phyloP scores from a whole-genome alignment of 1,140 invertebrate species.

The Alviniconcha marisindica region DNA sequence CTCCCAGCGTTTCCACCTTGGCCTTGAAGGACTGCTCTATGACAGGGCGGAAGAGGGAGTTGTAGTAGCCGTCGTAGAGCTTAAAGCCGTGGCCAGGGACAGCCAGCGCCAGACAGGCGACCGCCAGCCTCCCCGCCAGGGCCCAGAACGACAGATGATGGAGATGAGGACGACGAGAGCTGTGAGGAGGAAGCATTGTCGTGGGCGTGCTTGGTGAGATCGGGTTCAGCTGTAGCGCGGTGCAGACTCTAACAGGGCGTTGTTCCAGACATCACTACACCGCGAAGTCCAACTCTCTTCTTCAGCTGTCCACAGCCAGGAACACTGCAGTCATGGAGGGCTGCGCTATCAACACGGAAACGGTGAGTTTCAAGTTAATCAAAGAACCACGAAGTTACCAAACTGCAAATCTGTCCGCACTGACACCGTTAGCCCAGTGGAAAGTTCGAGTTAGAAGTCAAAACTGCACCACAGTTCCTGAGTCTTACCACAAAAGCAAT shows the following conservation, averaged over 20 bases:
- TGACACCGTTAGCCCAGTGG: too few relatives aligned
- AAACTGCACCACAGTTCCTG: too few relatives aligned
- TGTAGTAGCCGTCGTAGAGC: conserved; percentile 41
- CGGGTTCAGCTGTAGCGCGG: not conserved
- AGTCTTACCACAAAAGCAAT: too few relatives aligned
- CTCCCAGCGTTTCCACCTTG: conserved; percentile 80
- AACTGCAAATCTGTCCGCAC: too few relatives aligned
- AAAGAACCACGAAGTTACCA: too few relatives aligned
- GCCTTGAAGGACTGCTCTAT: conserved; percentile 67
- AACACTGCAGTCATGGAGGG: too few relatives aligned
- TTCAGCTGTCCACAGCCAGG: too few relatives aligned
- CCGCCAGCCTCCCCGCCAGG: not conserved
- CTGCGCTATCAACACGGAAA: too few relatives aligned
- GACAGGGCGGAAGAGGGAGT: conserved; percentile 43
- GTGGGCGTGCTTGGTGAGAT: not conserved
- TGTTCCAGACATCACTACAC: too few relatives aligned
- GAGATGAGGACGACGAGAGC: not conserved
- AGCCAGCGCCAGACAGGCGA: conserved; percentile 3
- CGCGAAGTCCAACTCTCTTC: too few relatives aligned
- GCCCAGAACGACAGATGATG: not conserved
- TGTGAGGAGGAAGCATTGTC: not conserved
- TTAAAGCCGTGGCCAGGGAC: not conserved
- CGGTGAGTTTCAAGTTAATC: too few relatives aligned
- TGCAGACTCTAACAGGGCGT: not conserved
- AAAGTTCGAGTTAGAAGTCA: too few relatives aligned